Base-by-base conservation (phyloP, 2,797 vertebrate species). In the Anisognathus igniventris region DNA sequence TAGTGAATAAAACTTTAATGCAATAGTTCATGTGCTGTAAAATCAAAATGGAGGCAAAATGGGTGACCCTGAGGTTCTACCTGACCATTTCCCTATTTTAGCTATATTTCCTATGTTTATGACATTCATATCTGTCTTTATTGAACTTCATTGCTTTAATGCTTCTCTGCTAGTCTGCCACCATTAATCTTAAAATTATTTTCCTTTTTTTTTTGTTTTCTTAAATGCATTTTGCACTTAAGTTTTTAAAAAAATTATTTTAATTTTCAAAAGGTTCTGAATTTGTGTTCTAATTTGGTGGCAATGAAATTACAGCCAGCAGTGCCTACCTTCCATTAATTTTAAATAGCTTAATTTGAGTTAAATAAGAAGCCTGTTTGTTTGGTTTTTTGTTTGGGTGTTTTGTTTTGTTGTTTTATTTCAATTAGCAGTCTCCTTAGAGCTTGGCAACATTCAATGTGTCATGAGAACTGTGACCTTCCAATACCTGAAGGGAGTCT, bases 231-330 rank as follows among this genome's bases (percentile, higher is more conserved):
- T 74, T 47, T 37, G 3, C 24, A 71, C 3, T 66, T 35, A 20
- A 8, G 1, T 10, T 86, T 88, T 61, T 48, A 0, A 5, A 37
- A 65, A 51, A 20, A 3, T 23, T 15, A 17, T 35, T n/a, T 6
- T 33, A 7, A 47, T 53, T 72, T 82, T 31, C 31, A 22, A 56
- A 78, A 37, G 0, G 31, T 48, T 21, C 30, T 1, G 60, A 45
- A 65, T 79, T 8, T 44, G 1, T 67, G 2, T 53, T 81, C 18
- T 56, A 31, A 20, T 57, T 86, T 10, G 23, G 10, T n/a, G 28
- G 3, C 9, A 66, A 21, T 3, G 0, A 7, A 50, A 27, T 62
- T 72, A 53, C 2, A 7, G 7, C 4, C 5, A 14, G 7, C 2
- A 53, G 2, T 17, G n/a, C 15, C 22, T 60, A 18, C 2, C 4